phyloP scores from a whole-genome alignment of 2,797 vertebrate genomes.

The Steatocranus sp. region DNA sequence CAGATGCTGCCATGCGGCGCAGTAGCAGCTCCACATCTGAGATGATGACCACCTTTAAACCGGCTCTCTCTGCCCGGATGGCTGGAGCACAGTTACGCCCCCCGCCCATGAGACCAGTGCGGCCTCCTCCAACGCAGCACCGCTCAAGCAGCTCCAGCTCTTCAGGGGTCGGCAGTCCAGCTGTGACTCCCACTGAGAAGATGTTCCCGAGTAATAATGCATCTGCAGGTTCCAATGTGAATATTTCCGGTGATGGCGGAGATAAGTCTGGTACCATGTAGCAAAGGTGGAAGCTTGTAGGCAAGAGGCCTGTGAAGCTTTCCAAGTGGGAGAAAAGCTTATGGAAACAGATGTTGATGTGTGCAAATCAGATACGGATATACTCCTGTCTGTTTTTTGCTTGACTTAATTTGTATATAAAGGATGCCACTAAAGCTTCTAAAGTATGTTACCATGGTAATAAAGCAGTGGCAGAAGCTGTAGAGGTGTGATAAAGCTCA shows the following conservation, averaged over 20 bases:
- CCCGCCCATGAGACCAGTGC: constrained; percentile 81
- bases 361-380: constrained; percentile 4
- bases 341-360: constrained; percentile 2
- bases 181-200: constrained; percentile 94
- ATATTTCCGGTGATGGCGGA: constrained; percentile 66
- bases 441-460: constrained; percentile 44
- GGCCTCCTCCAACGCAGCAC: constrained; percentile 85
- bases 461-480: constrained; percentile 17
- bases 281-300: constrained; percentile 34
- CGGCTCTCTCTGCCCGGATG: constrained; percentile 86
- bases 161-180: constrained; percentile 92
- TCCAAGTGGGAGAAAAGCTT: neutral
- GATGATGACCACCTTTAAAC: constrained; percentile 98
- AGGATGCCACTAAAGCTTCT: constrained; percentile 12
- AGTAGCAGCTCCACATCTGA: constrained; percentile 92
- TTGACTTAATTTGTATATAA: constrained; percentile 35
- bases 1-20: constrained; percentile 91
- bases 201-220: constrained; percentile 81
- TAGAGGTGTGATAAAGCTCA: constrained; percentile 16
- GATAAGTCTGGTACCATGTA: constrained; percentile 81
- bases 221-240: constrained; percentile 45
- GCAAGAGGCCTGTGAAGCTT: neutral
- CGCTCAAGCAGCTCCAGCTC: constrained; percentile 97
- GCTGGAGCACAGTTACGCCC: constrained; percentile 89
- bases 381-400: constrained; percentile 27